phyloP scores from a whole-genome alignment of 2,888 invertebrate species.

The Drosophila dives region DNA sequence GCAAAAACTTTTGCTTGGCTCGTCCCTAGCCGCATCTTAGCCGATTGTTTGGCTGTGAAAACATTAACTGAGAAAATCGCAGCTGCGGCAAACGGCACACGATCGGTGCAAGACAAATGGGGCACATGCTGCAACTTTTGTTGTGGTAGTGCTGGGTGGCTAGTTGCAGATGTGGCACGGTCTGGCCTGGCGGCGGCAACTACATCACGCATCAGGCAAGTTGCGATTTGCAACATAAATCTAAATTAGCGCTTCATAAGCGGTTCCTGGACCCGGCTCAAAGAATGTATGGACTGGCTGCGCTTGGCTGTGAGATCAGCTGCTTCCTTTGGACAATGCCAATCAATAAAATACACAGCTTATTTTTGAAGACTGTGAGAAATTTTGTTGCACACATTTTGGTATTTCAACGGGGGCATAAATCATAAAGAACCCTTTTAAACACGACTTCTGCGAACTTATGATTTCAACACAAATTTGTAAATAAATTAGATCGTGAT shows the following conservation, averaged over 20 bases:
- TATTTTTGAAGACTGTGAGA: conserved; percentile 64
- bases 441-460: conserved; percentile 76
- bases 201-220: conserved; percentile 77
- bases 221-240: conserved; percentile 78
- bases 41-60: conserved; percentile 37
- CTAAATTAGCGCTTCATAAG: conserved; percentile 75
- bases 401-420: conserved; percentile 72
- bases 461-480: conserved; percentile 83
- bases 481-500: conserved; percentile 83
- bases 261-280: conserved; percentile 56
- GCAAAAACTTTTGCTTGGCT: conserved; percentile 25
- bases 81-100: conserved; percentile 64
- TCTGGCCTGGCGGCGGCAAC: conserved; percentile 46
- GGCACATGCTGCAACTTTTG: conserved; percentile 59
- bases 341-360: conserved; percentile 63
- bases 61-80: conserved; percentile 43
- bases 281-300: conserved; percentile 9
- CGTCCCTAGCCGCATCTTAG: conserved; percentile 18
- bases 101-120: conserved; percentile 75
- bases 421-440: conserved; percentile 77
- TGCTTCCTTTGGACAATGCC: conserved; percentile 51
- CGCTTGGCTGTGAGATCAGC: conserved; percentile 6
- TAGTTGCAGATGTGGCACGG: conserved; percentile 23
- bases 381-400: conserved; percentile 48
- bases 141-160: conserved; percentile 39